These are phyloP conservation scores for Patiria miniata DNA, from an alignment of 35 echinoderm and acorn worm species.

Conservation along the genomic window DNA sequence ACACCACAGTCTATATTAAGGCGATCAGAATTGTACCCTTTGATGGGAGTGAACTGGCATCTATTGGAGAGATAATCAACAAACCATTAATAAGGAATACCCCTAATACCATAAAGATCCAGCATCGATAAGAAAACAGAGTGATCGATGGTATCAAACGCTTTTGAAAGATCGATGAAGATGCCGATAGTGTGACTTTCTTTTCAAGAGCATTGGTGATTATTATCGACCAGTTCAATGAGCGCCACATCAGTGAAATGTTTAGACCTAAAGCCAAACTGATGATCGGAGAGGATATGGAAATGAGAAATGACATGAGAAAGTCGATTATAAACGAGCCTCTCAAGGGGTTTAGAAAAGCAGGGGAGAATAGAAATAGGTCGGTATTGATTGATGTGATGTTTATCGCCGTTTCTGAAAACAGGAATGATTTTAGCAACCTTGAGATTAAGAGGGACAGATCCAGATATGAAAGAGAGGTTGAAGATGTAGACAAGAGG, in stretches of 20 bases:
- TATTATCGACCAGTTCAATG: neutral
- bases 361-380: too few species aligned
- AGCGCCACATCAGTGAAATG: neutral
- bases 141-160: too few species aligned
- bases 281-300: too few species aligned
- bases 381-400: neutral
- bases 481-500: constrained; percentile 57
- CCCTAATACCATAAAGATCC: constrained; percentile 16
- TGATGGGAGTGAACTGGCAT: neutral
- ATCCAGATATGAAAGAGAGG: neutral
- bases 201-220: neutral
- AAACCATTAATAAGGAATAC: too few species aligned
- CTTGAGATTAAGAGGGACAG: constrained; percentile 55
- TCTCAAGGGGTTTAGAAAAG: too few species aligned
- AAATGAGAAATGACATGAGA: neutral
- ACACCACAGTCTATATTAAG: neutral
- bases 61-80: neutral
- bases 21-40: neutral
- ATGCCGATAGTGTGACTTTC: neutral
- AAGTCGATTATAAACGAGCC: neutral
- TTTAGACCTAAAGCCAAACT: neutral
- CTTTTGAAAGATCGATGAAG: too few species aligned
- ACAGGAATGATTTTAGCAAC: too few species aligned
- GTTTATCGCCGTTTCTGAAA: too few species aligned
- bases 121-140: constrained; percentile 6